A percentile compares a stretch with the other conserved stretches of the same genome.
phyloP scores from a whole-genome alignment of 2,888 invertebrate species.

The Melolontha melolontha region DNA sequence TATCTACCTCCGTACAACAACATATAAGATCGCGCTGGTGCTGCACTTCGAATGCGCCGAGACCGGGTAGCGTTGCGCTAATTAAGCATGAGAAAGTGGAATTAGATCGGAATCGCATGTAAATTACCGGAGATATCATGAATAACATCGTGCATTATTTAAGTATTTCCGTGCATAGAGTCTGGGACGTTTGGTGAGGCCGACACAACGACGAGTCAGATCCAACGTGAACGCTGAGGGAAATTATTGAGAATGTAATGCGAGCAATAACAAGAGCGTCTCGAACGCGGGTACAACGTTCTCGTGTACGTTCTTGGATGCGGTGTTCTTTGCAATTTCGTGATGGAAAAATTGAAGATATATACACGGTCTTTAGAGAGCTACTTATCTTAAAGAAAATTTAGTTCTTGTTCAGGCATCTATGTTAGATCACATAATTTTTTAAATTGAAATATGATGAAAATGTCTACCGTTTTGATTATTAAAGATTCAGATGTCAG shows the following conservation, averaged over 20 bases:
- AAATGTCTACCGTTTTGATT: too few relatives aligned
- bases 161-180: slow-evolving; percentile 22
- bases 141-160: slow-evolving; percentile 37
- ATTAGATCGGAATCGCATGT: slow-evolving; percentile 40
- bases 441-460: too few relatives aligned
- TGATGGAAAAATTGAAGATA: too few relatives aligned
- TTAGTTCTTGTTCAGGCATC: too few relatives aligned
- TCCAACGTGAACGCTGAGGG: slow-evolving; percentile 1
- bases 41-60: not conserved
- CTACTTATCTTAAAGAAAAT: too few relatives aligned
- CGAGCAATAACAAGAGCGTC: slow-evolving; percentile 22
- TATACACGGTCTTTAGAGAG: too few relatives aligned
- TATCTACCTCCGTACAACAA: slow-evolving; percentile 13
- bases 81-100: slow-evolving; percentile 43
- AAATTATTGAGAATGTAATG: slow-evolving; percentile 32
- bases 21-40: slow-evolving; percentile 28
- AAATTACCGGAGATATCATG: slow-evolving; percentile 39
- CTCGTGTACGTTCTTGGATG: too few relatives aligned
- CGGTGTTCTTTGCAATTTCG: too few relatives aligned
- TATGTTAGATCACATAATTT: too few relatives aligned
- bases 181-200: not conserved
- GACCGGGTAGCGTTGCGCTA: slow-evolving; percentile 22
- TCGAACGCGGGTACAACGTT: slow-evolving; percentile 1
- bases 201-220: not conserved
- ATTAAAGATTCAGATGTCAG: too few relatives aligned